These are phyloP conservation scores for Atherinosoma microstoma DNA, from an alignment of 2,797 vertebrate species.

Conservation along the genomic window DNA sequence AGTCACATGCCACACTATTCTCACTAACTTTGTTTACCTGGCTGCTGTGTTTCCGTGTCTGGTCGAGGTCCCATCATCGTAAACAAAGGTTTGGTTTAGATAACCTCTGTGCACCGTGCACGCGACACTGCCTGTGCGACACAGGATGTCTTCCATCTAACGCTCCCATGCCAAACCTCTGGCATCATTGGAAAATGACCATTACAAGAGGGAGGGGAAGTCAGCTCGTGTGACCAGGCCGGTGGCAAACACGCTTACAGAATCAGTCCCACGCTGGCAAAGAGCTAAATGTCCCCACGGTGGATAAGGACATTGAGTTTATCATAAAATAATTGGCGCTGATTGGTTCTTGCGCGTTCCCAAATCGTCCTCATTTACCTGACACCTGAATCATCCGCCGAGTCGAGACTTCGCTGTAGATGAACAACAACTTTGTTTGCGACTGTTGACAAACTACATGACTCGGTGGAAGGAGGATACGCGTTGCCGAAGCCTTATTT, in stretches of 20 bases:
- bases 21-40: conserved; percentile 64
- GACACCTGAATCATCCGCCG: conserved; percentile 37
- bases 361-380: conserved; percentile 13
- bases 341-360: conserved; percentile 40
- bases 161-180: conserved; percentile 31
- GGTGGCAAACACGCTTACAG: not conserved
- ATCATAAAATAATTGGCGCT: not conserved
- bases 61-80: conserved; percentile 76
- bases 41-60: conserved; percentile 25
- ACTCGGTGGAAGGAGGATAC: conserved; percentile 21
- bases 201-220: not conserved
- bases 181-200: conserved; percentile 41
- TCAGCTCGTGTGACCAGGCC: not conserved
- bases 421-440: conserved; percentile 73
- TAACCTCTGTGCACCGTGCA: conserved; percentile 44
- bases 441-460: conserved; percentile 38
- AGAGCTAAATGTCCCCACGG: not conserved
- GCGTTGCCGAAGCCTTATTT: not conserved
- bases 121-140: conserved; percentile 31
- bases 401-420: conserved; percentile 39
- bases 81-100: conserved; percentile 49
- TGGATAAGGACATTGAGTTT: not conserved
- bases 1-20: not conserved
- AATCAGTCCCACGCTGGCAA: not conserved
- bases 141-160: conserved; percentile 36